A percentile compares a stretch with the other conserved stretches of the same genome.
These are phyloP conservation scores for Megastigmus dorsalis DNA, from an alignment of 2,888 invertebrate species.

Conservation along the genomic window DNA sequence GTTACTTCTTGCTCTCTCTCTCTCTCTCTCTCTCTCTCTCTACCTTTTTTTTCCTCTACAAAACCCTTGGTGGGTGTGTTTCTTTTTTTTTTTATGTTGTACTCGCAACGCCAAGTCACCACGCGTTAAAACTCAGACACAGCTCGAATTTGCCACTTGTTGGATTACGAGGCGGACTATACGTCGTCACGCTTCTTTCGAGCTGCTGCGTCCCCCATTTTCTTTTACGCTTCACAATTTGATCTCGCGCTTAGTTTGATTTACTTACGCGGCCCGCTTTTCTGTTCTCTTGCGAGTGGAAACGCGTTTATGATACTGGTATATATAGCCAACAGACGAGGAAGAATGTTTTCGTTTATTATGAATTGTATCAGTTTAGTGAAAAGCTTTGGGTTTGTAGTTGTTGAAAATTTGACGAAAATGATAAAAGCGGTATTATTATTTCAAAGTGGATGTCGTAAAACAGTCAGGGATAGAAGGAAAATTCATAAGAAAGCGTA, in stretches of 20 bases:
- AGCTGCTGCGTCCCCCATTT: not conserved
- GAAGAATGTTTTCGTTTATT: too few relatives aligned
- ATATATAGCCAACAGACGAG: too few relatives aligned
- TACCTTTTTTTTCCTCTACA: not conserved
- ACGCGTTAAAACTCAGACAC: slow-evolving; percentile 8
- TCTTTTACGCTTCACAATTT: not conserved
- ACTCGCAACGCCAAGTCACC: not conserved
- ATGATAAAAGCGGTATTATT: too few relatives aligned
- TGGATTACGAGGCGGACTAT: slow-evolving; percentile 20
- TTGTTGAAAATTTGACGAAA: too few relatives aligned
- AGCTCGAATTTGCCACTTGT: slow-evolving; percentile 37
- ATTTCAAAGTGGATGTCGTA: too few relatives aligned
- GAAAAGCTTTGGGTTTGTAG: too few relatives aligned
- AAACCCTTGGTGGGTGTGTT: not conserved
- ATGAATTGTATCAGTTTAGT: too few relatives aligned
- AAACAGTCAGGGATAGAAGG: too few relatives aligned
- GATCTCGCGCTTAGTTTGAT: not conserved
- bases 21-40: not conserved
- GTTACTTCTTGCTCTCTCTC: not conserved
- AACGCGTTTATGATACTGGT: too few relatives aligned
- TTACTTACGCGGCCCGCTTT: not conserved
- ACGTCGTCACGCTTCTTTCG: not conserved
- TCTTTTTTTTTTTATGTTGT: not conserved
- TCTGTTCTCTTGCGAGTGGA: not conserved
- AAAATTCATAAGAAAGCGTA: too few relatives aligned